Percentiles rank a stretch among this genome's conserved stretches.
These are phyloP conservation scores for Nebria ingens DNA, from an alignment of 1,140 invertebrate genomes.

Conservation along the genomic window DNA sequence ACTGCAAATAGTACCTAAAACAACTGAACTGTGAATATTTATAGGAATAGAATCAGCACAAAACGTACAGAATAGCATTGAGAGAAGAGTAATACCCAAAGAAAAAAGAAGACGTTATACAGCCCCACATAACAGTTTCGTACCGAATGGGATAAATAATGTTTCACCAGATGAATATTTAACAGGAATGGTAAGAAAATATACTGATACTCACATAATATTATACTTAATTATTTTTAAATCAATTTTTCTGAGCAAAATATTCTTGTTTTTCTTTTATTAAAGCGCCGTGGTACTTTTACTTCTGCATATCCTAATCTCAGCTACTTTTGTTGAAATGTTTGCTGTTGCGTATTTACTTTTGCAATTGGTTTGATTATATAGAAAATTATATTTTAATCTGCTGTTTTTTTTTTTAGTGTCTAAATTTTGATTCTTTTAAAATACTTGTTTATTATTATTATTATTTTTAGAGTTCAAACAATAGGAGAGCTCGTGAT, in stretches of 20 bases:
- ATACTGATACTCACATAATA: neutral
- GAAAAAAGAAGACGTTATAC: conserved; percentile 81
- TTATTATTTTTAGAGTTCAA: conserved; percentile 3
- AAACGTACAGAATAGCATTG: neutral
- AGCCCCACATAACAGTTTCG: conserved; percentile 51
- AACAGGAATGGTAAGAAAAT: conserved; percentile 11
- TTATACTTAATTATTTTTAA: too few relatives aligned
- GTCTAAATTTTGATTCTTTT: too few relatives aligned
- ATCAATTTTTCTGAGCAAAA: too few relatives aligned
- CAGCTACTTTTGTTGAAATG: too few relatives aligned
- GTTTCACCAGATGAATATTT: conserved; percentile 22
- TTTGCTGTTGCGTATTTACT: too few relatives aligned
- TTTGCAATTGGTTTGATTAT: too few relatives aligned
- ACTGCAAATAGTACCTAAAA: too few relatives aligned
- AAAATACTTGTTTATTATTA: neutral
- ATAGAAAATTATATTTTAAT: too few relatives aligned
- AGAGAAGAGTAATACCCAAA: conserved; percentile 52
- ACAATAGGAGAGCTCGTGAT: conserved; percentile 52
- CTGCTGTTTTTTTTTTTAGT: neutral
- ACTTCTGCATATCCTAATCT: too few relatives aligned
- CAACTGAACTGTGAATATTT: conserved; percentile 19
- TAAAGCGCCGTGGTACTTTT: too few relatives aligned
- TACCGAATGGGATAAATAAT: conserved; percentile 26
- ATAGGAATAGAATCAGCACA: neutral
- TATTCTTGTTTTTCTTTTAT: too few relatives aligned